These are phyloP conservation scores for Tigriopus japonicus DNA, from an alignment of 1,140 invertebrate genomes.

Conservation along the genomic window DNA sequence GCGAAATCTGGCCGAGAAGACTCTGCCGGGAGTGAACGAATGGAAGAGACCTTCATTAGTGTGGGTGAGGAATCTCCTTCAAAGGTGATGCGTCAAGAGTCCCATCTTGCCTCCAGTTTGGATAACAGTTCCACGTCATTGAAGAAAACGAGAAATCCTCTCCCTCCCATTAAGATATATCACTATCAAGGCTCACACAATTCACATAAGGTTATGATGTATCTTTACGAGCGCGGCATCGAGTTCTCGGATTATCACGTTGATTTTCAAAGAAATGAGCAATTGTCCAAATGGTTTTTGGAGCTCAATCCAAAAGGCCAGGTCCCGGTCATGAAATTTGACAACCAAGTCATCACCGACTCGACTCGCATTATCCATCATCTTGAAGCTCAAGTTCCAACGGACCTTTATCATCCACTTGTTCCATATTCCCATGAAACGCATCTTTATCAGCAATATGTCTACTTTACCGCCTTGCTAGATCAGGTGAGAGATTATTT, in stretches of 20 bases:
- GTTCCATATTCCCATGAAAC: not conserved
- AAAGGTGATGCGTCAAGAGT: no score
- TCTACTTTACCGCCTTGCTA: not conserved
- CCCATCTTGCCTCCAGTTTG: no score
- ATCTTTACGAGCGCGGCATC: not conserved
- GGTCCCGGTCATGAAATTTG: not conserved
- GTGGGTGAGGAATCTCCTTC: no score
- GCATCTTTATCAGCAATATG: not conserved
- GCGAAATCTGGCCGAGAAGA: no score
- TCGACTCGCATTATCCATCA: not conserved
- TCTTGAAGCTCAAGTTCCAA: not conserved
- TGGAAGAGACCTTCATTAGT: no score
- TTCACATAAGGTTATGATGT: not conserved
- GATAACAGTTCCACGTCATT: no score
- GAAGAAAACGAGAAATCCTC: no score
- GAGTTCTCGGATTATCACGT: not conserved
- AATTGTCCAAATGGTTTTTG: conserved; percentile 1
- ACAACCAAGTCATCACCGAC: not conserved
- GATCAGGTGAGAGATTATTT: not conserved
- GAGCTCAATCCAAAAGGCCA: not conserved
- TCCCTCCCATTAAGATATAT: no score
- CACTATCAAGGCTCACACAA: not conserved
- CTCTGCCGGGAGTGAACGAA: no score
- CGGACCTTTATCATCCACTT: not conserved
- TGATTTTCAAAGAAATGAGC: not conserved